A percentile compares a stretch with the other conserved stretches of the same genome.
Evolutionary conservation across 1,140 invertebrate genomes (phyloP).

Genomic region (Hesperophylax magnus): DNA sequence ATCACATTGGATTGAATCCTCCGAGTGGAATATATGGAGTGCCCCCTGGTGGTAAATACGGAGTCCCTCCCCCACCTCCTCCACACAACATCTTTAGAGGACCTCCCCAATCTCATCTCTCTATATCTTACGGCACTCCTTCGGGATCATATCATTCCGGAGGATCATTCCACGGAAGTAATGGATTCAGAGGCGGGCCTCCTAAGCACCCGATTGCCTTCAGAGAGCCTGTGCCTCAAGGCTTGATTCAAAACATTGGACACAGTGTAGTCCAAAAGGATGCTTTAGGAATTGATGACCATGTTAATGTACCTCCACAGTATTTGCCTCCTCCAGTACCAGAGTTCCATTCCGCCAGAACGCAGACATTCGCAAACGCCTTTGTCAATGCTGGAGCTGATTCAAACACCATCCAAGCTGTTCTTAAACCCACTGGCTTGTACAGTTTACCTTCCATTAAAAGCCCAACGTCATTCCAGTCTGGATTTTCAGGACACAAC

Average conservation of each 20-base stretch:
- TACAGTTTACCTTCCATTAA: constrained; percentile 68
- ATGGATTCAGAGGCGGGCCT: constrained; percentile 60
- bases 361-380: constrained; percentile 59
- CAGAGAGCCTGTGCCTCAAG: constrained; percentile 78
- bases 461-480: constrained; percentile 62
- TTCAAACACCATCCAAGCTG: constrained; percentile 60
- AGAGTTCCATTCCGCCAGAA: constrained; percentile 50
- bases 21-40: constrained; percentile 72
- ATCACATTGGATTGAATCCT: constrained; percentile 67
- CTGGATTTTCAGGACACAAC: background rate
- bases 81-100: constrained; percentile 60
- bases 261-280: constrained; percentile 72
- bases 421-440: constrained; percentile 67
- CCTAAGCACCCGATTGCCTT: constrained; percentile 77
- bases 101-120: constrained; percentile 62
- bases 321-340: constrained; percentile 77
- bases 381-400: constrained; percentile 60
- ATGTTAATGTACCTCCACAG: constrained; percentile 67
- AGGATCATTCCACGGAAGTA: constrained; percentile 51
- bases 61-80: constrained; percentile 68
- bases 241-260: constrained; percentile 76
- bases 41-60: constrained; percentile 71
- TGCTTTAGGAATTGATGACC: constrained; percentile 63
- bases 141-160: constrained; percentile 64
- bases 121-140: constrained; percentile 66